These are phyloP conservation scores for Platycheirus rosarum DNA, from an alignment of 2,888 invertebrate species.

Conservation along the genomic window DNA sequence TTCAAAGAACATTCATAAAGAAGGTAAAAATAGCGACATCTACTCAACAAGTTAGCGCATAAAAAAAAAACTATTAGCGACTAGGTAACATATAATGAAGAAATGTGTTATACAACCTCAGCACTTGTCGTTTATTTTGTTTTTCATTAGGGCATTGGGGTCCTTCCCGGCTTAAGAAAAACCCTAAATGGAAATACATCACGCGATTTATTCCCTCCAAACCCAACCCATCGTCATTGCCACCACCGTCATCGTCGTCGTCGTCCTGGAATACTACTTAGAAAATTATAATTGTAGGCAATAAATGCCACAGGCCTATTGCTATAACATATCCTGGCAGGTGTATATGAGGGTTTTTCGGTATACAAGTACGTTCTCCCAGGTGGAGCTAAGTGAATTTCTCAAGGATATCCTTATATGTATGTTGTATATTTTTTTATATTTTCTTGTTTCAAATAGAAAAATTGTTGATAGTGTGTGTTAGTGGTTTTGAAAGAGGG, in stretches of 20 bases:
- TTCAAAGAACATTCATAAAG: conserved; percentile 13
- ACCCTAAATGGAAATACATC: conserved; percentile 58
- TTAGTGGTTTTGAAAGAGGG: conserved; percentile 1
- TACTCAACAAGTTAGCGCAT: conserved; percentile 67
- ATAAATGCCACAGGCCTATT: conserved; percentile 46
- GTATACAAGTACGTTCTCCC: conserved; percentile 4
- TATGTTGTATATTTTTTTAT: conserved; percentile 1
- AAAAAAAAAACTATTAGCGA: conserved; percentile 52
- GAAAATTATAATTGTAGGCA: conserved; percentile 68
- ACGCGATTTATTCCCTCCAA: conserved; percentile 63
- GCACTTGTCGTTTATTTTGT: conserved; percentile 9
- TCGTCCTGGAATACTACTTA: conserved; percentile 33
- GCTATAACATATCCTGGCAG: conserved; percentile 1
- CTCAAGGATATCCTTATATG: conserved; percentile 42
- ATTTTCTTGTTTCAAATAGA: conserved; percentile 12
- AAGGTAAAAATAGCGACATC: conserved; percentile 58
- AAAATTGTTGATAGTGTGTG: conserved; percentile 6
- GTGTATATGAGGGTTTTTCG: conserved; percentile 15
- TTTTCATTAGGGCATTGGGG: conserved; percentile 8
- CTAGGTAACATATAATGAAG: conserved; percentile 50
- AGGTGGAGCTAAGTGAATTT: conserved; percentile 59
- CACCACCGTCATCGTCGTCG: not conserved
- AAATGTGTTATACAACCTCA: conserved; percentile 56
- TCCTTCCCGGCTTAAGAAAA: conserved; percentile 31
- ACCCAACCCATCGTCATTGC: not conserved